phyloP scores from a whole-genome alignment of 2,888 invertebrate genomes.

The Sinohyriopsis cumingii region DNA sequence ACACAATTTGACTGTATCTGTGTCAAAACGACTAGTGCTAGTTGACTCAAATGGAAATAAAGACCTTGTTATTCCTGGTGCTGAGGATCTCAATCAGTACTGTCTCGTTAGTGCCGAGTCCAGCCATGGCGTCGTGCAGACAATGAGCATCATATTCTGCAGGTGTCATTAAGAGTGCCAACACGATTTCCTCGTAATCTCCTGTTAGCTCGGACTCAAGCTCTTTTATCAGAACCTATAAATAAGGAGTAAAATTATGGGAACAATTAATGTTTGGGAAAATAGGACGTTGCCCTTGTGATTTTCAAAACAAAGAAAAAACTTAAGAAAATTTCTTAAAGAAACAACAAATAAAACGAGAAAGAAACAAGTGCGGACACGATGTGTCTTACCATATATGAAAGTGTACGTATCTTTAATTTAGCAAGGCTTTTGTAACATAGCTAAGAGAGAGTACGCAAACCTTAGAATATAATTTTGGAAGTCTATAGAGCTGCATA shows the following conservation, averaged over 20 bases:
- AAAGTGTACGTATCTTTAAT: no score
- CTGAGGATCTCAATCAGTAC: conserved; percentile 53
- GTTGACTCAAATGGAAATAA: conserved; percentile 14
- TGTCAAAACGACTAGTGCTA: neutral
- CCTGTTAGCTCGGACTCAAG: conserved; percentile 58
- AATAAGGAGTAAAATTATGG: neutral
- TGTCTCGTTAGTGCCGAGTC: conserved; percentile 59
- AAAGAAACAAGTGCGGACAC: no score
- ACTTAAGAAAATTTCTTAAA: no score
- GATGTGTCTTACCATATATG: no score
- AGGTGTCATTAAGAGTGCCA: conserved; percentile 60
- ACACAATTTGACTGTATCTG: neutral
- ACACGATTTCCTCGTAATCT: conserved; percentile 61
- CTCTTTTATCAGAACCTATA: conserved; percentile 50
- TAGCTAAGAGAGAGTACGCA: no score
- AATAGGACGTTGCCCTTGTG: no score
- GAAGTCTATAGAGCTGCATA: no score
- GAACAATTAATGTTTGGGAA: no score
- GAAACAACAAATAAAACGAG: no score
- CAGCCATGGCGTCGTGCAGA: conserved; percentile 55
- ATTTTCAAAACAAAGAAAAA: no score
- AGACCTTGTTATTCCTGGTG: conserved; percentile 57
- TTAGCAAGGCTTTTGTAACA: no score
- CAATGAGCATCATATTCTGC: conserved; percentile 58
- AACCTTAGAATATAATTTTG: no score